Conservation (phyloP, 1,140 invertebrate species). For the Oryctes rhinoceros region DNA sequence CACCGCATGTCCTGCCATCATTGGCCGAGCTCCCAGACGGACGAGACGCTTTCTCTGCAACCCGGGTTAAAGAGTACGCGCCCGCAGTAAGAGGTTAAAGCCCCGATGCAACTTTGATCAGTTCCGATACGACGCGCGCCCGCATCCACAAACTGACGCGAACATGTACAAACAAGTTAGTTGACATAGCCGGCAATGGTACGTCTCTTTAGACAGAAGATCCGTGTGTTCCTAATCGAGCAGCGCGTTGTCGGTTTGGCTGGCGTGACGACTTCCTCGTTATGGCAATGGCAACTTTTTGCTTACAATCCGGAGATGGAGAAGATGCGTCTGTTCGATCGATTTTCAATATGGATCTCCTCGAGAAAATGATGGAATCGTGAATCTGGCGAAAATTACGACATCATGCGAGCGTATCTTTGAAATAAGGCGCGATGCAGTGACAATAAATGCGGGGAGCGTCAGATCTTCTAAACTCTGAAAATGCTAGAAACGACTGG, state of each 20-base stretch:
- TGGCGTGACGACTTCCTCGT: neutral
- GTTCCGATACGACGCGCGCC: neutral
- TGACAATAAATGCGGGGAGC: no score
- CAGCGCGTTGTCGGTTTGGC: neutral
- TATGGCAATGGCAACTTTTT: neutral
- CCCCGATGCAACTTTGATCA: conserved; percentile 20
- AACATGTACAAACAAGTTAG: conserved; percentile 30
- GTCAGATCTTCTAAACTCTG: no score
- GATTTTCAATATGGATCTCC: no score
- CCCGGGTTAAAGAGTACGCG: neutral
- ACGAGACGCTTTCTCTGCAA: neutral
- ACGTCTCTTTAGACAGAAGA: no score
- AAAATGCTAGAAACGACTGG: no score
- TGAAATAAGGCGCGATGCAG: no score
- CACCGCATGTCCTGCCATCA: neutral
- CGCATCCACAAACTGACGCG: conserved; percentile 2
- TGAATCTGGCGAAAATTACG: no score
- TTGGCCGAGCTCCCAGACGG: neutral
- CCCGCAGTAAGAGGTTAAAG: neutral
- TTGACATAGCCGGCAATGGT: neutral
- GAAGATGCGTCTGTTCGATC: no score
- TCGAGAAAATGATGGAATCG: no score
- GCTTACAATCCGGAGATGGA: neutral
- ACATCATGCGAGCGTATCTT: no score
- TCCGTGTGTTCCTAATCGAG: neutral